Percentiles rank a stretch among this genome's conserved stretches.
Conservation (phyloP, 2,113 vertebrate species). For the Peromyscus californicus region DNA sequence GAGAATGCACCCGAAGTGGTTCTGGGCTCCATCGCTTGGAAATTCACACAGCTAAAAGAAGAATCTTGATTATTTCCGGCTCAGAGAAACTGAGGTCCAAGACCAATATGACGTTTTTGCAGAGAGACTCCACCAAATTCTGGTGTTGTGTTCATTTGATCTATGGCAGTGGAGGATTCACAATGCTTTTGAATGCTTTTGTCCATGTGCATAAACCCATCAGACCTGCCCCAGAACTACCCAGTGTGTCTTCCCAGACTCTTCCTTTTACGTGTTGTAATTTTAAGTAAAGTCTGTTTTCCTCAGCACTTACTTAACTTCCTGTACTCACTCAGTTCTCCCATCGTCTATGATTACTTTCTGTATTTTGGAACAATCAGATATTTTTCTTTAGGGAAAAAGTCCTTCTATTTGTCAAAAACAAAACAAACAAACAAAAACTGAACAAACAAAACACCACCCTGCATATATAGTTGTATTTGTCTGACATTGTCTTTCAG, state of each 20-base stretch:
- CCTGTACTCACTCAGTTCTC: background rate
- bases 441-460: background rate
- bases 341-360: background rate
- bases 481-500: slow-evolving; percentile 1
- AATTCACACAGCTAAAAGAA: background rate
- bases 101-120: background rate
- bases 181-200: background rate
- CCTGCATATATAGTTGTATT: background rate
- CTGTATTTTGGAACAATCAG: background rate
- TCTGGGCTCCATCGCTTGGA: background rate
- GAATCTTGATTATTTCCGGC: slow-evolving; percentile 5
- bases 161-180: background rate
- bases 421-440: background rate
- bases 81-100: background rate
- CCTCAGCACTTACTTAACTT: background rate
- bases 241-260: background rate
- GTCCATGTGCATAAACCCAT: background rate
- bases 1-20: background rate
- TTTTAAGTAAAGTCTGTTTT: background rate
- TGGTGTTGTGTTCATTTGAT: background rate
- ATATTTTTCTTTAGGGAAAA: background rate
- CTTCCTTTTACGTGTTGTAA: background rate
- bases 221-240: background rate
- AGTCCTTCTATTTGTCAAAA: background rate
- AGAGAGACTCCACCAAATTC: background rate